phyloP scores from a whole-genome alignment of 2,888 invertebrate species.

The Zele albiditarsus region DNA sequence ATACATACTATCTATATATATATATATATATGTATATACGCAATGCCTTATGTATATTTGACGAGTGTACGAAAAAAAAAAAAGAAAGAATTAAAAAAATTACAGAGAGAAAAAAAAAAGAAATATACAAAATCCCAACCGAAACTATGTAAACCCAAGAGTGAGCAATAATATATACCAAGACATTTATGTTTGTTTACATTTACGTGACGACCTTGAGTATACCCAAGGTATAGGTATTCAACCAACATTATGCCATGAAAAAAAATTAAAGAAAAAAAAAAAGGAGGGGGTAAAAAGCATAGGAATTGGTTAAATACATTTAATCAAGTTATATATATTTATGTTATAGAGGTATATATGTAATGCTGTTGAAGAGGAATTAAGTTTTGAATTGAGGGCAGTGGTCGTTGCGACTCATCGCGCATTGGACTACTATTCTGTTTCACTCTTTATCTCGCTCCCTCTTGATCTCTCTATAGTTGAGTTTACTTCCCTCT shows the following conservation, averaged over 20 bases:
- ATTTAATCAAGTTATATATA: not conserved
- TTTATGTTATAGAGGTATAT: not conserved
- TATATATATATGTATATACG: conserved; percentile 15
- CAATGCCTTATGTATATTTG: conserved; percentile 23
- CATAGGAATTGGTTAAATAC: not conserved
- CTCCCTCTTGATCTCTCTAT: conserved; percentile 18
- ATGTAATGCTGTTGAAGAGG: conserved; percentile 4
- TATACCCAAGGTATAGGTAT: not conserved
- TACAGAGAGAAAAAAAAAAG: not conserved
- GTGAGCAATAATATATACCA: not conserved
- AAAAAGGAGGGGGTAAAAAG: not conserved
- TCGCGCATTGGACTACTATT: conserved; percentile 28
- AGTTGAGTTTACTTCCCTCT: conserved; percentile 26
- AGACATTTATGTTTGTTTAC: conserved; percentile 36
- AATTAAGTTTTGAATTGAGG: conserved; percentile 37
- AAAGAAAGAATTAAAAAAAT: not conserved
- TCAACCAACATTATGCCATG: not conserved
- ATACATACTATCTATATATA: conserved; percentile 17
- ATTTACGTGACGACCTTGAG: conserved; percentile 33
- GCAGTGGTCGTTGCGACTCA: conserved; percentile 40
- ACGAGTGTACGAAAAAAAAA: conserved; percentile 1
- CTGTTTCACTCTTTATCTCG: not conserved
- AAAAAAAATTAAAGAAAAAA: not conserved
- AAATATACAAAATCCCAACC: not conserved
- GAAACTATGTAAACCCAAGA: not conserved